Evolutionary conservation across 2,797 vertebrate species (phyloP).

Genomic region (Corythornis leucogaster): DNA sequence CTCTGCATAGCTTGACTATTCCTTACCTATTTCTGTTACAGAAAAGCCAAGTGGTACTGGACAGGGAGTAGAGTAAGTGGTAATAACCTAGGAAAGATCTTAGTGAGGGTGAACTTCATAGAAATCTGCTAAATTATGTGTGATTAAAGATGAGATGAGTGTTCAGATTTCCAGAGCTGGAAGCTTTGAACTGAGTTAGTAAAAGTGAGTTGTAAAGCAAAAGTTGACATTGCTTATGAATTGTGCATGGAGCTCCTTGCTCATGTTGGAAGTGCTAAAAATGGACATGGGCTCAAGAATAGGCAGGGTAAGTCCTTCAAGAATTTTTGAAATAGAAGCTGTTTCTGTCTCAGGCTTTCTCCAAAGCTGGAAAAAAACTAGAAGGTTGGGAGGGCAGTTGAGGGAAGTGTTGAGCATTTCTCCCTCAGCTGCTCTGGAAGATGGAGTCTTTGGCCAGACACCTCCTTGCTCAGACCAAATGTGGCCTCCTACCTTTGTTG

Average conservation of each 20-base stretch:
- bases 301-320: not conserved
- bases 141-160: not conserved
- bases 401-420: not conserved
- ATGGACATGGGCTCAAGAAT: not conserved
- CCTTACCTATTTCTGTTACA: not conserved
- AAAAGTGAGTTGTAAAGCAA: not conserved
- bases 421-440: not conserved
- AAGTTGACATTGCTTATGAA: not conserved
- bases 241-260: not conserved
- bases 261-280: not conserved
- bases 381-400: not conserved
- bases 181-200: not conserved
- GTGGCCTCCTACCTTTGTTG: not conserved
- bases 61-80: not conserved
- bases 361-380: not conserved
- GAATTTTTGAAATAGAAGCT: not conserved
- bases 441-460: not conserved
- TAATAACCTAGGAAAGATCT: not conserved
- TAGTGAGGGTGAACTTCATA: not conserved
- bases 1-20: not conserved
- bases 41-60: not conserved
- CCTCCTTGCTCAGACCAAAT: fast-evolving
- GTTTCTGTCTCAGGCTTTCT: not conserved
- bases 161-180: not conserved
- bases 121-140: not conserved